Percentiles rank a stretch among this genome's conserved stretches.
Conservation (phyloP, 2,888 invertebrate genomes). For the Thalpophila matura region DNA sequence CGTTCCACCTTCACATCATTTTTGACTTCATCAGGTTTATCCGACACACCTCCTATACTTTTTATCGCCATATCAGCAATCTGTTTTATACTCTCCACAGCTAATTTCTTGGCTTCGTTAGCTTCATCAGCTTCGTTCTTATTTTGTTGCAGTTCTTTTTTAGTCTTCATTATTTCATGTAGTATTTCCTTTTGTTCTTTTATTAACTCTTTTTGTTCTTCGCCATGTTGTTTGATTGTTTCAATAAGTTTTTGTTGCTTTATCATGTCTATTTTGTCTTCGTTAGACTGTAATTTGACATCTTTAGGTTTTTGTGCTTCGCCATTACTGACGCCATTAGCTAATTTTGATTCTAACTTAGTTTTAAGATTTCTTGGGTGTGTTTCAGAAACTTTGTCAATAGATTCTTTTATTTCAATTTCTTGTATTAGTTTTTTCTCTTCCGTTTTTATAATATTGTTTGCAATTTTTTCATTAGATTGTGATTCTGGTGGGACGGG, state of each 20-base stretch:
- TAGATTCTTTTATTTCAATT: conserved; percentile 66
- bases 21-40: conserved; percentile 72
- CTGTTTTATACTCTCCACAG: conserved; percentile 88
- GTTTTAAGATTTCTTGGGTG: conserved; percentile 80
- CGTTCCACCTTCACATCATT: conserved; percentile 70
- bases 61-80: conserved; percentile 87
- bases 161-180: conserved; percentile 91
- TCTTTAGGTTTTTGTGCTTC: conserved; percentile 59
- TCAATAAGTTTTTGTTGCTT: conserved; percentile 90
- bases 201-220: conserved; percentile 92
- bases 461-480: conserved; percentile 80
- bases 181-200: conserved; percentile 93
- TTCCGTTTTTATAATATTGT: conserved; percentile 66
- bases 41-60: conserved; percentile 83
- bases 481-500: conserved; percentile 85
- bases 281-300: conserved; percentile 56
- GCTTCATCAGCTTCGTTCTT: conserved; percentile 82
- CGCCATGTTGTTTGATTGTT: conserved; percentile 92
- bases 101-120: conserved; percentile 86
- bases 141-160: conserved; percentile 86
- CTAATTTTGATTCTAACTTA: conserved; percentile 71
- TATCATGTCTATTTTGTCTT: conserved; percentile 71
- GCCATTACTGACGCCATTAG: conserved; percentile 66
- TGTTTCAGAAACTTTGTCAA: conserved; percentile 74
- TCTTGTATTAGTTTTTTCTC: conserved; percentile 79